These are phyloP conservation scores for Heliconius hortense DNA, from an alignment of 2,888 invertebrate genomes.

Conservation along the genomic window DNA sequence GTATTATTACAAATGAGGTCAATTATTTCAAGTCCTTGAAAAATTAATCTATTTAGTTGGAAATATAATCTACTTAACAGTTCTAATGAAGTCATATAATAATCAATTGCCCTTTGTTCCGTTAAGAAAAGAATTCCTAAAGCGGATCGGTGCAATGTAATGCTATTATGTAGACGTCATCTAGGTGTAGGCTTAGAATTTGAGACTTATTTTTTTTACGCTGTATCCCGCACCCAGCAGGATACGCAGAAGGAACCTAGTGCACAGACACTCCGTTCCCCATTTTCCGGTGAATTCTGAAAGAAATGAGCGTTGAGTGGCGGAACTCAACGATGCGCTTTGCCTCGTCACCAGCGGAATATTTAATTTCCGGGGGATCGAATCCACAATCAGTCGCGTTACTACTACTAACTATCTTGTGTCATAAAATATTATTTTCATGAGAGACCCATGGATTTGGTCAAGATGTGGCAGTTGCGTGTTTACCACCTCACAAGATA, in stretches of 20 bases:
- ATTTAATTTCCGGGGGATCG: no score
- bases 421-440: no score
- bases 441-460: no score
- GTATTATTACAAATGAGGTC: conserved; percentile 9
- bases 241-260: not conserved
- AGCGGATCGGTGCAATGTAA: conserved; percentile 29
- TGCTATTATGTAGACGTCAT: conserved; percentile 11
- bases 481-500: no score
- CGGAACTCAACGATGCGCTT: not conserved
- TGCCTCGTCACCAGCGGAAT: not conserved
- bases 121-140: conserved; percentile 27
- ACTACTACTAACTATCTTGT: no score
- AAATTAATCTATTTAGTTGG: conserved; percentile 26
- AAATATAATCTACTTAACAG: conserved; percentile 26
- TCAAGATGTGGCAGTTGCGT: no score
- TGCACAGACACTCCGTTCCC: not conserved
- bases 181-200: not conserved
- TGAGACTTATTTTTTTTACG: not conserved
- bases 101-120: conserved; percentile 23
- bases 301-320: not conserved
- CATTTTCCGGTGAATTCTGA: not conserved
- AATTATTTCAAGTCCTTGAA: conserved; percentile 21
- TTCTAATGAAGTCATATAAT: conserved; percentile 30
- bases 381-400: no score
- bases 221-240: not conserved